These are phyloP conservation scores for Fringilla coelebs DNA, from an alignment of 2,797 vertebrate genomes.

Conservation along the genomic window DNA sequence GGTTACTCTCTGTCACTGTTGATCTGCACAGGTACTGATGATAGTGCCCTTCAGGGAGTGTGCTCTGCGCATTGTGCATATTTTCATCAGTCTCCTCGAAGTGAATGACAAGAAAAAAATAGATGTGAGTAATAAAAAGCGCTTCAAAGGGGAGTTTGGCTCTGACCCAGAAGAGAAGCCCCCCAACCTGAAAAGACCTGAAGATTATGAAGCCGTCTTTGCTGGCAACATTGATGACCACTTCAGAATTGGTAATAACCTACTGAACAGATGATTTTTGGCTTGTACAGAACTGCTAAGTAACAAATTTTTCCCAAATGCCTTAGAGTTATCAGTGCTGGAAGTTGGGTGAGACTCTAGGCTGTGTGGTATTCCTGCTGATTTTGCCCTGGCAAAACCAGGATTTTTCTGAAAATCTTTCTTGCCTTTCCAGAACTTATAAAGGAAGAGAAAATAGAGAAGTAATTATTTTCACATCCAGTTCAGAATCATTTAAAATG, in stretches of 20 bases:
- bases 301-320: not conserved
- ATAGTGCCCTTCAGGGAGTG: conserved; percentile 90
- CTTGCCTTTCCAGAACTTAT: not conserved
- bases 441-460: not conserved
- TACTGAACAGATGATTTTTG: not conserved
- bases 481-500: not conserved
- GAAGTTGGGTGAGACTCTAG: not conserved
- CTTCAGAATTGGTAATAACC: conserved; percentile 88
- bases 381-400: not conserved
- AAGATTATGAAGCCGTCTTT: conserved; percentile 91
- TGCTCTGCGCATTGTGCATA: conserved; percentile 85
- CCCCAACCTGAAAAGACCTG: conserved; percentile 85
- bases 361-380: not conserved
- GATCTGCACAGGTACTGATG: conserved; percentile 84
- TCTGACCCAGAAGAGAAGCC: conserved; percentile 82
- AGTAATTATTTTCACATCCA: not conserved
- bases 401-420: not conserved
- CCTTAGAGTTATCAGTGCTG: not conserved
- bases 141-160: conserved; percentile 91
- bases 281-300: not conserved
- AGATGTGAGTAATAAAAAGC: conserved; percentile 92
- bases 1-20: not conserved
- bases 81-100: conserved; percentile 88
- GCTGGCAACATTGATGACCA: conserved; percentile 96
- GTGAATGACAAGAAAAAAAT: conserved; percentile 84